A percentile compares a stretch with the other conserved stretches of the same genome.
Conservation (phyloP, 1,140 invertebrate species). For the Hyphantria cunea region DNA sequence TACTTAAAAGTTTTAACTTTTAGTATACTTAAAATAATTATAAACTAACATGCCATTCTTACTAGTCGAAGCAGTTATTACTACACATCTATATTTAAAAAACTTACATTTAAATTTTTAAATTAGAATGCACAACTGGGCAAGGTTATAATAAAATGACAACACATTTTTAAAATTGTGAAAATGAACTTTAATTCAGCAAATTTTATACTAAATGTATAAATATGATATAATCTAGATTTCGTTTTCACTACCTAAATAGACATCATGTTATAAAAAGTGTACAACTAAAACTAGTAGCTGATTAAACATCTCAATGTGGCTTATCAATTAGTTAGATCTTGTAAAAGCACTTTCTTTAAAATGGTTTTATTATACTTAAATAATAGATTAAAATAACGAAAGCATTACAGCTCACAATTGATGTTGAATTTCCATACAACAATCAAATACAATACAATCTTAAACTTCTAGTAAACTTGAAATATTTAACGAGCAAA, state of each 20-base stretch:
- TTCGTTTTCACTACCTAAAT: conserved; percentile 80
- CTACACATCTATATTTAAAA: too few species aligned
- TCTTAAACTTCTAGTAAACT: conserved; percentile 80
- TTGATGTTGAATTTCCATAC: conserved; percentile 73
- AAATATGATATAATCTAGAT: conserved; percentile 81
- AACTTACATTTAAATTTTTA: too few species aligned
- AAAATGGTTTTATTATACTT: conserved; percentile 76
- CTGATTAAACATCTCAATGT: conserved; percentile 80
- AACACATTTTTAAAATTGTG: conserved; percentile 75
- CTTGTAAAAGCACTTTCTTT: conserved; percentile 80
- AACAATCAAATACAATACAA: conserved; percentile 76
- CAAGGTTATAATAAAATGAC: conserved; percentile 43
- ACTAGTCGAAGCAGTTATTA: too few species aligned
- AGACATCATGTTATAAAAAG: conserved; percentile 82
- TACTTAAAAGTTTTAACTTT: too few species aligned
- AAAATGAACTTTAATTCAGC: conserved; percentile 82
- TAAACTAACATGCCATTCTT: too few species aligned
- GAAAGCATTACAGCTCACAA: conserved; percentile 75
- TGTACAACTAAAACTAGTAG: conserved; percentile 81
- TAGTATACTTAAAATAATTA: too few species aligned
- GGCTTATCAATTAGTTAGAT: conserved; percentile 79
- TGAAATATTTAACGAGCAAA: conserved; percentile 81
- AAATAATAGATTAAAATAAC: conserved; percentile 80
- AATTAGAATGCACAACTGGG: background rate
- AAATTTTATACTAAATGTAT: conserved; percentile 82